Percentiles rank a stretch among this genome's conserved stretches.
Conservation (phyloP, 2,888 invertebrate species). For the Microplitis manilae region DNA sequence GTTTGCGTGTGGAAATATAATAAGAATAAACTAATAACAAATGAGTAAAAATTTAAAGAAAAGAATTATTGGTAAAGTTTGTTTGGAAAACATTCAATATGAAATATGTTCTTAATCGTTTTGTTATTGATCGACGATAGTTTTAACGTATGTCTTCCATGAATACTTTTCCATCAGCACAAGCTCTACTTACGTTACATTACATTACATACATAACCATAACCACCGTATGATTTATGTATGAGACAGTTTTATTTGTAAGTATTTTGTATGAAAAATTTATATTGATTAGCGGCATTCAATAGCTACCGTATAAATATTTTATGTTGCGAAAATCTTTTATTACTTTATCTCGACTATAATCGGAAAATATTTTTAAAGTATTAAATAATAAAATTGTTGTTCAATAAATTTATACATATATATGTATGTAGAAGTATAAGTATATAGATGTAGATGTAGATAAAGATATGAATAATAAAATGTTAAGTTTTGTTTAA, state of each 20-base stretch:
- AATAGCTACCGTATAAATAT: not conserved
- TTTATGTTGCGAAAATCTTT: not conserved
- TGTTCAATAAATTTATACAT: not conserved
- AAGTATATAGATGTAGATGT: not conserved
- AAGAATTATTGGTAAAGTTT: conserved; percentile 6
- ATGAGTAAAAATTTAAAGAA: not conserved
- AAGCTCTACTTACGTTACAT: not conserved
- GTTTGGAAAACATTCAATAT: not conserved
- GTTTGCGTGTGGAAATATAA: too few relatives aligned
- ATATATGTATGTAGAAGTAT: not conserved
- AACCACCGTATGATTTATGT: not conserved
- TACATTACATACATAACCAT: not conserved
- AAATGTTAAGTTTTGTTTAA: not conserved
- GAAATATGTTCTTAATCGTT: not conserved
- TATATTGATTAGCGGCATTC: conserved; percentile 6
- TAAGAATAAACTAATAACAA: not conserved
- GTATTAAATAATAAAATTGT: not conserved
- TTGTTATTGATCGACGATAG: conserved; percentile 12
- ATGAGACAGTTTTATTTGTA: not conserved
- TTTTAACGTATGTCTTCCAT: not conserved
- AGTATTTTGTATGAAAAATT: not conserved
- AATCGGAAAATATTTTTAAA: not conserved
- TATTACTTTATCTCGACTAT: not conserved
- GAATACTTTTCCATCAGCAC: not conserved
- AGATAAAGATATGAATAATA: not conserved